These are phyloP conservation scores for Phainopepla nitens DNA, from an alignment of 2,113 vertebrate species.

Conservation along the genomic window DNA sequence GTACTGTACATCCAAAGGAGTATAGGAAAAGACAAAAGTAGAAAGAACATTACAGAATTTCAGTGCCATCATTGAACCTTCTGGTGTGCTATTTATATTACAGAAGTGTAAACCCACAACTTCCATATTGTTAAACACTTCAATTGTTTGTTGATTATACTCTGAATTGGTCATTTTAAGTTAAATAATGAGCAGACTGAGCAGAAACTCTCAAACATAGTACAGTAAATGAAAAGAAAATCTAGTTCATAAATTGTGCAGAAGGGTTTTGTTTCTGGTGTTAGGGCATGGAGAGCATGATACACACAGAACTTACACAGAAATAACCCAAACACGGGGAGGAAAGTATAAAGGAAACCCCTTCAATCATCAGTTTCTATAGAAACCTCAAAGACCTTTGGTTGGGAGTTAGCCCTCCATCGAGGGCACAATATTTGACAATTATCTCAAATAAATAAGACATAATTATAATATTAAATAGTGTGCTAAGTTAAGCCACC, in stretches of 20 bases:
- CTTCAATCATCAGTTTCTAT: constrained; percentile 81
- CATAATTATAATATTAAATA: constrained; percentile 76
- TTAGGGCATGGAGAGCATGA: constrained; percentile 55
- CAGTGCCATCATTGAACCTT: constrained; percentile 65
- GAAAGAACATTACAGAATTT: constrained; percentile 76
- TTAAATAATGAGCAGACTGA: constrained; percentile 54
- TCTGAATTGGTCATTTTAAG: constrained; percentile 35
- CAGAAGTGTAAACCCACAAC: constrained; percentile 59
- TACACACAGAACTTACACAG: constrained; percentile 71
- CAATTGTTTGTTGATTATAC: constrained; percentile 19
- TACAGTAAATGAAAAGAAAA: constrained; percentile 42
- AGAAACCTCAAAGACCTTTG: constrained; percentile 83
- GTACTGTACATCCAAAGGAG: constrained; percentile 76
- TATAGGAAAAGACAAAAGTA: constrained; percentile 78
- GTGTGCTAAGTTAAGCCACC: constrained; percentile 74
- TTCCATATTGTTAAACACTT: constrained; percentile 26
- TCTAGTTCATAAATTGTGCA: constrained; percentile 69
- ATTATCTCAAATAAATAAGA: constrained; percentile 82
- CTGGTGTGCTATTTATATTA: constrained; percentile 62
- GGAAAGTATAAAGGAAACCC: constrained; percentile 70
- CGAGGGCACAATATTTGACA: constrained; percentile 80
- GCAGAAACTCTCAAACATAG: constrained; percentile 54
- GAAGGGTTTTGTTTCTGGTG: constrained; percentile 43
- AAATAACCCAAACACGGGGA: constrained; percentile 76
- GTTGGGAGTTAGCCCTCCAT: constrained; percentile 81